A percentile compares a stretch with the other conserved stretches of the same genome.
These are phyloP conservation scores for Deilephila porcellus DNA, from an alignment of 2,888 invertebrate genomes.

Conservation along the genomic window DNA sequence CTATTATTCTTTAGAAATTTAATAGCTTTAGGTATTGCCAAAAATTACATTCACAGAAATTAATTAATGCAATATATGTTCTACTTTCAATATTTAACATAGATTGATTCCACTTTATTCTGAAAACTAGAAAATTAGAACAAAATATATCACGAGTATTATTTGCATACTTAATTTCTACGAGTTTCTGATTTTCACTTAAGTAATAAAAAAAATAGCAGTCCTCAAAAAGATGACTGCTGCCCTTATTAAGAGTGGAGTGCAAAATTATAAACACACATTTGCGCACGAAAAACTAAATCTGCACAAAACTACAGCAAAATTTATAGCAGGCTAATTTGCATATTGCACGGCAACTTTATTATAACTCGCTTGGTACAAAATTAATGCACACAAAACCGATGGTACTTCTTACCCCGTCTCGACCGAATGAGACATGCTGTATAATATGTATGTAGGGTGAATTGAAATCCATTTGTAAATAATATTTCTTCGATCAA, in stretches of 20 bases:
- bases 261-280: constrained; percentile 10
- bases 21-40: no score
- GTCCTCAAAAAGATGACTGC: neutral
- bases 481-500: neutral
- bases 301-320: constrained; percentile 13
- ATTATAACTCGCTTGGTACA: neutral
- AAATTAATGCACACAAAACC: constrained; percentile 12
- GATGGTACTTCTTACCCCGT: neutral
- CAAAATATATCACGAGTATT: no score
- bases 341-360: constrained; percentile 15
- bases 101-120: no score
- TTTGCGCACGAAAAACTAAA: constrained; percentile 9
- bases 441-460: no score
- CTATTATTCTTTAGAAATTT: no score
- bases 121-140: no score
- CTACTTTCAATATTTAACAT: no score
- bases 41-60: no score
- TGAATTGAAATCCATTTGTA: constrained; percentile 4
- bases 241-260: constrained; percentile 1
- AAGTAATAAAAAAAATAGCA: neutral
- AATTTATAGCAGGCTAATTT: constrained; percentile 7
- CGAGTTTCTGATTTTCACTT: neutral
- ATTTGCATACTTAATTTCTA: neutral
- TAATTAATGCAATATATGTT: no score
- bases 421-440: neutral